Percentiles rank a stretch among this genome's conserved stretches.
Evolutionary conservation across 2,888 invertebrate genomes (phyloP).

Genomic region (Phalera bucephala): DNA sequence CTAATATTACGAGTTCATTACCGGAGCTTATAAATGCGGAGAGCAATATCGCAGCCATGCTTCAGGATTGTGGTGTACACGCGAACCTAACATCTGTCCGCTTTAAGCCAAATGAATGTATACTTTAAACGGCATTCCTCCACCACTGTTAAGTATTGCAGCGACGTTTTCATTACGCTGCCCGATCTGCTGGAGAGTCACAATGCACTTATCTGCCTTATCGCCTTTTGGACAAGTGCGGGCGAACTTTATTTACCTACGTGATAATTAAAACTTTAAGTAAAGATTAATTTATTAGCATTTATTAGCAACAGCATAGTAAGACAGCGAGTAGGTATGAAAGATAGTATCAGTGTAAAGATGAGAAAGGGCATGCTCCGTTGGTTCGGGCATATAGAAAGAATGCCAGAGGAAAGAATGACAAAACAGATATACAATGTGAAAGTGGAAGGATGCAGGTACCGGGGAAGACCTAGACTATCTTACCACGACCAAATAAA

Average conservation of each 20-base stretch:
- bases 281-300: too few relatives aligned
- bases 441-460: too few relatives aligned
- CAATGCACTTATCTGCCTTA: slow-evolving; percentile 34
- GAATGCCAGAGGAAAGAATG: too few relatives aligned
- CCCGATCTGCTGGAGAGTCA: slow-evolving; percentile 30
- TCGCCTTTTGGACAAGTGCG: slow-evolving; percentile 18
- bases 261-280: slow-evolving; percentile 5
- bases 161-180: slow-evolving; percentile 37
- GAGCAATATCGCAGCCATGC: slow-evolving; percentile 35
- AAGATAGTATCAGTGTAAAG: too few relatives aligned
- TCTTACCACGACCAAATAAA: too few relatives aligned
- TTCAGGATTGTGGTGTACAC: slow-evolving; percentile 48
- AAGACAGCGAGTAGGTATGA: too few relatives aligned
- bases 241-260: slow-evolving; percentile 11
- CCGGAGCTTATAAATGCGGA: slow-evolving; percentile 34
- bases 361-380: too few relatives aligned
- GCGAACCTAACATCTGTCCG: slow-evolving; percentile 57
- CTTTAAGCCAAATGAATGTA: slow-evolving; percentile 48
- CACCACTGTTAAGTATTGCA: slow-evolving; percentile 36
- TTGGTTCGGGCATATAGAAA: too few relatives aligned
- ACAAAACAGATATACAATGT: too few relatives aligned
- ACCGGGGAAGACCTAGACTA: too few relatives aligned
- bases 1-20: slow-evolving; percentile 43
- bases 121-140: slow-evolving; percentile 43
- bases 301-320: too few relatives aligned